Conservation (phyloP, 2,888 invertebrate genomes). For the Trissoscelio sp. region DNA sequence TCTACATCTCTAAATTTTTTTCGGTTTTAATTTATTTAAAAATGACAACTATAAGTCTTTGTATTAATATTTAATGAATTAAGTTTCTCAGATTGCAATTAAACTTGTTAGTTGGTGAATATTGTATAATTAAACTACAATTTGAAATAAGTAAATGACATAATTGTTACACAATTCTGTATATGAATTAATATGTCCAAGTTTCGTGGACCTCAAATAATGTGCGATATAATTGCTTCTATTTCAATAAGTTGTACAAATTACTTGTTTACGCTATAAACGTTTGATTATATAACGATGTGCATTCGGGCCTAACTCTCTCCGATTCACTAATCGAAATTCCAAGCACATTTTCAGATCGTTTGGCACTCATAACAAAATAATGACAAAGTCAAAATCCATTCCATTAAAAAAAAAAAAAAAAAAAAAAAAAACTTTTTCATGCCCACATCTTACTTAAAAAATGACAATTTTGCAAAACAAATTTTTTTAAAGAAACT, state of each 20-base stretch:
- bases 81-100: no score
- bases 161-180: slow-evolving; percentile 31
- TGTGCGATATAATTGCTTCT: slow-evolving; percentile 26
- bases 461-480: no score
- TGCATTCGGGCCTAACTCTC: slow-evolving; percentile 50
- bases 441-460: no score
- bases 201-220: slow-evolving; percentile 34
- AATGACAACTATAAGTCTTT: no score
- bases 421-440: no score
- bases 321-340: slow-evolving; percentile 38
- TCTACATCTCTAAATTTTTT: no score
- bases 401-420: no score
- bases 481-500: no score
- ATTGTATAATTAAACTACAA: background rate
- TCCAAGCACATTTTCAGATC: slow-evolving; percentile 22
- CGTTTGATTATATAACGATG: slow-evolving; percentile 47
- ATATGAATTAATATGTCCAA: slow-evolving; percentile 30
- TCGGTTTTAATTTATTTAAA: no score
- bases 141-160: slow-evolving; percentile 19
- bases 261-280: slow-evolving; percentile 49
- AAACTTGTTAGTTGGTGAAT: no score
- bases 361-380: slow-evolving; percentile 7
- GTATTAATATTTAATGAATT: no score
- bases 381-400: no score
- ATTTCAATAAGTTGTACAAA: slow-evolving; percentile 38